phyloP scores from a whole-genome alignment of 1,140 invertebrate species.

The Heliconius melpomene region DNA sequence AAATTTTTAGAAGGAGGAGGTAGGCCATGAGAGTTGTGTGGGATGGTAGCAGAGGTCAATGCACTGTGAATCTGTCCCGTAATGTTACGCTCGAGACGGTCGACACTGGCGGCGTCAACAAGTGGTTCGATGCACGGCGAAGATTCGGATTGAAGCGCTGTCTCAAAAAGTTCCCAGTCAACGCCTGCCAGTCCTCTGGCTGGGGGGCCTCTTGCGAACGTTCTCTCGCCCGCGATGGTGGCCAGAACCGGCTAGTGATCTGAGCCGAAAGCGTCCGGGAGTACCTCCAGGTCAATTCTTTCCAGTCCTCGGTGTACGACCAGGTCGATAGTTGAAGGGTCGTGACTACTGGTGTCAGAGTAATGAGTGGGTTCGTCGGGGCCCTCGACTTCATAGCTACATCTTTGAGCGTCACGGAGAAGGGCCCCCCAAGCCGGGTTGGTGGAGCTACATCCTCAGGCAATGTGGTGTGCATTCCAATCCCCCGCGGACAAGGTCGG shows the following conservation, averaged over 20 bases:
- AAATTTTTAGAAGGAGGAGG: too few relatives aligned
- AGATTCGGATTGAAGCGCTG: background rate
- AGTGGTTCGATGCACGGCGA: background rate
- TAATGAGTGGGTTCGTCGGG: background rate
- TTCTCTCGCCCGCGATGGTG: background rate
- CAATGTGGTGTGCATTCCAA: too few relatives aligned
- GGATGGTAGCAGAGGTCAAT: too few relatives aligned
- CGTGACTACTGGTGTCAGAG: too few relatives aligned
- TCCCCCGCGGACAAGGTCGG: constrained; percentile 36
- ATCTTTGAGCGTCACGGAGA: constrained; percentile 20
- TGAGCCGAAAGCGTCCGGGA: background rate
- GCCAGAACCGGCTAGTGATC: background rate
- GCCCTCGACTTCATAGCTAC: background rate
- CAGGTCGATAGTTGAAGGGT: too few relatives aligned
- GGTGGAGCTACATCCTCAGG: too few relatives aligned
- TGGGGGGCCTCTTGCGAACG: background rate
- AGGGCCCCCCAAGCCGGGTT: constrained; percentile 20
- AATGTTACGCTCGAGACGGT: background rate
- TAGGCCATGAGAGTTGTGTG: rapidly evolving
- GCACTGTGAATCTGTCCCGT: background rate
- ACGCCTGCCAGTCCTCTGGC: background rate
- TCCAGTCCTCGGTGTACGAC: background rate
- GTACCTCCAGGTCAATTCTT: rapidly evolving
- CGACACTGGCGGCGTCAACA: background rate
- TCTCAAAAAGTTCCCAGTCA: background rate